These are phyloP conservation scores for Odontocerum albicorne DNA, from an alignment of 2,888 invertebrate genomes.

Conservation along the genomic window DNA sequence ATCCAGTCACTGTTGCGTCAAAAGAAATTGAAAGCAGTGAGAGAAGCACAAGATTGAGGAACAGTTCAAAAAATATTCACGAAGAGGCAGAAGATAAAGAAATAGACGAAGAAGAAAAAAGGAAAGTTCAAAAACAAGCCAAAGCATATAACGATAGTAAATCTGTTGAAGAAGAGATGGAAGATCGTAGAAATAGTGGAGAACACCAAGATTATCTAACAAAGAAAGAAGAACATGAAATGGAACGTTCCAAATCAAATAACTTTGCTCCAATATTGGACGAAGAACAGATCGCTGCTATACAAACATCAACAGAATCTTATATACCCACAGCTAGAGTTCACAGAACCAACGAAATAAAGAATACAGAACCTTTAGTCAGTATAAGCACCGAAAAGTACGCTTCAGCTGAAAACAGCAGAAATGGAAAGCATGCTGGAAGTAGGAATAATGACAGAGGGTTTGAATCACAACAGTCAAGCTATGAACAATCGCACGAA, in stretches of 20 bases:
- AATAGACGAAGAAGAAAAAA: background rate
- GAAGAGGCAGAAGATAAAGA: background rate
- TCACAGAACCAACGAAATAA: background rate
- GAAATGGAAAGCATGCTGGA: slow-evolving; percentile 8
- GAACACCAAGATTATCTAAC: background rate
- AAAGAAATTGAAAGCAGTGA: slow-evolving; percentile 18
- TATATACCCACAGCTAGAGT: background rate
- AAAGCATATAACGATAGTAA: background rate
- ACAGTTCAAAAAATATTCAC: slow-evolving; percentile 6
- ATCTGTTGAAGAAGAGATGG: background rate
- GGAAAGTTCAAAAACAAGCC: too few relatives aligned
- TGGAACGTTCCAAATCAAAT: too few relatives aligned
- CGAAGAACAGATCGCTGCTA: background rate
- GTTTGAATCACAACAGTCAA: too few relatives aligned
- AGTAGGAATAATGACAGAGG: background rate
- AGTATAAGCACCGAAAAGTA: background rate
- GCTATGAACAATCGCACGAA: too few relatives aligned
- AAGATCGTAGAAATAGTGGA: background rate
- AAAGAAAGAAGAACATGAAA: background rate
- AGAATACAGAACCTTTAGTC: background rate
- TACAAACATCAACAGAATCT: background rate
- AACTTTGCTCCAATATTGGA: too few relatives aligned
- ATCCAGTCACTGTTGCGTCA: slow-evolving; percentile 21
- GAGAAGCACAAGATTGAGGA: slow-evolving; percentile 19
- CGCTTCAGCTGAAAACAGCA: background rate